phyloP scores from a whole-genome alignment of 2,888 invertebrate species.

The Conus canariensis region DNA sequence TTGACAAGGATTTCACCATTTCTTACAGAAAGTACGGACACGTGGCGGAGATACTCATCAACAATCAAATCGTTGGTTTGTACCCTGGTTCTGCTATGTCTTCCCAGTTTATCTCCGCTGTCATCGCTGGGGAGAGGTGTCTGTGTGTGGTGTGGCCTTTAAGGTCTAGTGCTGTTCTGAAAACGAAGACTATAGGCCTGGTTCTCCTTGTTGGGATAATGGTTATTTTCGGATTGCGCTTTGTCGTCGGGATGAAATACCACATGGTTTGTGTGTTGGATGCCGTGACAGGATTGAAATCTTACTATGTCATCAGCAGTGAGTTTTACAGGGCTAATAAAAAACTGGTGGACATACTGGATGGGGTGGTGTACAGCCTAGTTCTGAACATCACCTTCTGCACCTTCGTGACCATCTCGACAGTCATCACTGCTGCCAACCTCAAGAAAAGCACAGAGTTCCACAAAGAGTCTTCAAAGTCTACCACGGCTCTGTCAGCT shows the following conservation, averaged over 20 bases:
- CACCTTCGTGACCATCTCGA: not conserved
- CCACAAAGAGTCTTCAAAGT: not conserved
- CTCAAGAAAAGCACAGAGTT: not conserved
- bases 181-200: not conserved
- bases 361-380: not conserved
- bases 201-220: not conserved
- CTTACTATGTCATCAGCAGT: not conserved
- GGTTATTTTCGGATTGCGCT: not conserved
- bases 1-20: not conserved
- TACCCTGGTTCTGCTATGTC: not conserved
- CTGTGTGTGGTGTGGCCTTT: slow-evolving; percentile 30
- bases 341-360: not conserved
- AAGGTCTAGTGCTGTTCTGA: not conserved
- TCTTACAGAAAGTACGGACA: not conserved
- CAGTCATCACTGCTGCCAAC: not conserved
- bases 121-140: slow-evolving; percentile 31
- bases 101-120: slow-evolving; percentile 2
- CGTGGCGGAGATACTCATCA: not conserved
- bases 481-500: not conserved
- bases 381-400: not conserved
- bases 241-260: not conserved
- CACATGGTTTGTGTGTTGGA: not conserved
- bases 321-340: not conserved
- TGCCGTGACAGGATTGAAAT: not conserved
- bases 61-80: not conserved